Evolutionary conservation across 1,140 invertebrate genomes (phyloP).

Genomic region (Tetragonula clypearis): DNA sequence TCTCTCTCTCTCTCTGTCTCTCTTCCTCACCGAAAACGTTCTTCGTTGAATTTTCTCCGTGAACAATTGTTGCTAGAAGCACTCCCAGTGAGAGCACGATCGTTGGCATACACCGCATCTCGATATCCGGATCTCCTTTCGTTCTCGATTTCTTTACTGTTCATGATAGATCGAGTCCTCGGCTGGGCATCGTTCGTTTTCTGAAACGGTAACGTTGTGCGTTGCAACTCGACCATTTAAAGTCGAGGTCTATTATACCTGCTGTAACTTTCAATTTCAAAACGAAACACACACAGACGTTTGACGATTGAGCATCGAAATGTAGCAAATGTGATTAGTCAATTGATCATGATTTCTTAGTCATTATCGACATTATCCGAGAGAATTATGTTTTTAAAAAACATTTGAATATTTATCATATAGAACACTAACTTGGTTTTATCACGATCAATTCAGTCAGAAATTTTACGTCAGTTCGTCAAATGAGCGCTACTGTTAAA

Average conservation of each 20-base stretch:
- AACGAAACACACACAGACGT: too few species aligned
- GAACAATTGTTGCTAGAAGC: slow-evolving; percentile 72
- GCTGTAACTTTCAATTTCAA: background rate
- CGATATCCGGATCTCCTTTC: slow-evolving; percentile 73
- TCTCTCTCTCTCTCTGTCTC: too few species aligned
- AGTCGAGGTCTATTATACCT: background rate
- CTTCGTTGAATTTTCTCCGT: slow-evolving; percentile 72
- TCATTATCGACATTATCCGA: background rate
- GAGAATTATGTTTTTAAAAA: background rate
- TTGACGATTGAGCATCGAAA: too few species aligned
- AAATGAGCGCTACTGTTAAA: slow-evolving; percentile 31
- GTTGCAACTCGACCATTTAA: background rate
- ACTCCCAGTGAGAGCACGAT: slow-evolving; percentile 73
- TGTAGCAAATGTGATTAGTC: too few species aligned
- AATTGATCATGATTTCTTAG: background rate
- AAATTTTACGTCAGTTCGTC: slow-evolving; percentile 32
- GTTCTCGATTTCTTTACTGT: slow-evolving; percentile 68
- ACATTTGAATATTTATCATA: background rate
- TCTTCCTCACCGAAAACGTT: slow-evolving; percentile 73
- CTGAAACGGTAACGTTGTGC: slow-evolving; percentile 49
- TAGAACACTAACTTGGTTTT: slow-evolving; percentile 9
- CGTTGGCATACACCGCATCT: slow-evolving; percentile 77
- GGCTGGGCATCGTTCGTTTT: slow-evolving; percentile 70
- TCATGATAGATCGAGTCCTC: slow-evolving; percentile 75
- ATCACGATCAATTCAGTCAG: slow-evolving; percentile 16